Base-by-base conservation (phyloP, 2,797 vertebrate genomes). In the Pipistrellus pygmaeus region DNA sequence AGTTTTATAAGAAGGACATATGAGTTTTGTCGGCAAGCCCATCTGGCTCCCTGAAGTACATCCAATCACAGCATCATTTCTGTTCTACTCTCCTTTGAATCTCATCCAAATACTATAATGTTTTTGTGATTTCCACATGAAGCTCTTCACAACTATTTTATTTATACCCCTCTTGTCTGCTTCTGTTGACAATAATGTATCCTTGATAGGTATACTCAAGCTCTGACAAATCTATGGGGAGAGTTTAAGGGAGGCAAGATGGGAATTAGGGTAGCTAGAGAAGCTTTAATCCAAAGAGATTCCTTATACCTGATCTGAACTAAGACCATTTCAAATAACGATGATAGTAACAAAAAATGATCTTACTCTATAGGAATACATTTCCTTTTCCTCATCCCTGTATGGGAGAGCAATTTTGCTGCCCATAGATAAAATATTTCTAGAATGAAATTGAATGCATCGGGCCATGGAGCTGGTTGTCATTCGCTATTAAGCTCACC, bases 361-460 rank as follows among this genome's bases (percentile, higher is more conserved):
- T 25, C 38, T 78, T 72, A 12, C 15, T 77, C n/a, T 91, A 30
- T 44, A 60, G 44, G n/a, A 86, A 82, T 85, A 51, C 1, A 94
- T 87, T 75, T 57, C 9, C 27, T 81, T 72, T 87, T 64, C 35
- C 32, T 32, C 17, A 69, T 71, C 23, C 23, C 5, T 68, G 2
- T 72, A 78, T 25, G 25, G 53, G 25, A 15, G 20, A 86, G 18
- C 15, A 23, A 80, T 85, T 75, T 25, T 73, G 48, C 2, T 91
- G 27, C 32, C 53, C 41, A 27, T 41, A 27, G 57, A 69, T 35
- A 46, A 94, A 95, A 77, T 81, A 92, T 82, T 84, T 51, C 73
- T 82, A 62, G 77, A 82, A 75, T 93, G 44, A 95, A 95, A 89
- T n/a, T 60, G 80, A 95, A 93, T 88, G 69, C 20, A 90, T 87